A percentile compares a stretch with the other conserved stretches of the same genome.
Conservation (phyloP, 2,888 invertebrate genomes). For the Xylophagus ater region DNA sequence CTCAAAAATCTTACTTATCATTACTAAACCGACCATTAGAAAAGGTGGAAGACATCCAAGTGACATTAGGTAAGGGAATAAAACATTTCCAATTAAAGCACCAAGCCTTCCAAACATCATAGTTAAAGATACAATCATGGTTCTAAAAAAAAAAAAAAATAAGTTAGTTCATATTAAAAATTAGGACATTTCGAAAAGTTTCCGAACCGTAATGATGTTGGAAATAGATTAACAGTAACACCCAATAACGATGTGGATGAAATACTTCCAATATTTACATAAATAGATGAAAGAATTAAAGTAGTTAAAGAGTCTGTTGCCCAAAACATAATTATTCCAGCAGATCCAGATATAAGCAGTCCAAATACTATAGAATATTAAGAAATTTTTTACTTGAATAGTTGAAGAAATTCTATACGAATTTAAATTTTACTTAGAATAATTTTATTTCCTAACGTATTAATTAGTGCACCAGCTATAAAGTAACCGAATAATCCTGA, state of each 20-base stretch:
- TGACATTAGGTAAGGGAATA: slow-evolving; percentile 56
- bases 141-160: slow-evolving; percentile 50
- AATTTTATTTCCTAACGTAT: slow-evolving; percentile 43
- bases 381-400: background rate
- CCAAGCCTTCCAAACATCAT: slow-evolving; percentile 62
- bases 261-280: slow-evolving; percentile 39
- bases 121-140: slow-evolving; percentile 58
- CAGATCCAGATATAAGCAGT: slow-evolving; percentile 40
- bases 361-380: slow-evolving; percentile 30
- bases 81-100: slow-evolving; percentile 56
- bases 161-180: slow-evolving; percentile 24
- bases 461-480: slow-evolving; percentile 46
- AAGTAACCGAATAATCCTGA: slow-evolving; percentile 52
- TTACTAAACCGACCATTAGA: slow-evolving; percentile 50
- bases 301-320: slow-evolving; percentile 44
- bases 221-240: slow-evolving; percentile 30
- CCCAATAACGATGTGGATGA: slow-evolving; percentile 32
- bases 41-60: slow-evolving; percentile 64
- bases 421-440: slow-evolving; percentile 40
- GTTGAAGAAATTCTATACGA: background rate
- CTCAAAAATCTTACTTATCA: slow-evolving; percentile 42
- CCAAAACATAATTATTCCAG: slow-evolving; percentile 46
- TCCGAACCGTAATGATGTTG: slow-evolving; percentile 32
- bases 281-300: slow-evolving; percentile 45
- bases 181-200: background rate